Percentiles rank a stretch among this genome's conserved stretches.
Conservation (phyloP, 2,113 vertebrate genomes). For the Tylochromis polylepis region DNA sequence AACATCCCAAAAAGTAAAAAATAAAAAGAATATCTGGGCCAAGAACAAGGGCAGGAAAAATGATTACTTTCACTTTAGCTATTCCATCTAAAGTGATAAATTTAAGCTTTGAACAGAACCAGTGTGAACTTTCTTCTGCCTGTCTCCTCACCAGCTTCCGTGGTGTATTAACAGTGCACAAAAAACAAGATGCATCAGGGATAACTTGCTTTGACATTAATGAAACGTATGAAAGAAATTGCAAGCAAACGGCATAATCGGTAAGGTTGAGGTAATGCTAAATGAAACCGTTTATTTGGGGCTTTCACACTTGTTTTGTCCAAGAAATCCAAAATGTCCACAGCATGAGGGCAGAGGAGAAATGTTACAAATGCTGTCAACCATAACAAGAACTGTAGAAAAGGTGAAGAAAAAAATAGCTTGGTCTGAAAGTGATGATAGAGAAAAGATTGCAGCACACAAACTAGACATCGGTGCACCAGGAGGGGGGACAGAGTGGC, state of each 20-base stretch:
- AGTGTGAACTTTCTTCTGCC: neutral
- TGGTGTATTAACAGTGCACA: neutral
- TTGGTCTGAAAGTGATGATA: neutral
- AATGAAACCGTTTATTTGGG: neutral
- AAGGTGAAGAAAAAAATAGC: neutral
- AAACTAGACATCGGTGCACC: slow-evolving; percentile 5
- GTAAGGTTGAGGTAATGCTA: neutral
- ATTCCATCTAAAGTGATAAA: neutral
- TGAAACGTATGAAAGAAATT: neutral
- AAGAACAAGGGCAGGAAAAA: neutral
- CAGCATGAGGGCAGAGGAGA: neutral
- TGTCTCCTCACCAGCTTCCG: neutral
- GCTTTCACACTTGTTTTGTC: neutral
- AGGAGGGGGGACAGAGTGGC: neutral
- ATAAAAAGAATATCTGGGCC: neutral
- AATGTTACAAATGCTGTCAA: neutral
- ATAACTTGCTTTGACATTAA: neutral
- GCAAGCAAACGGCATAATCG: neutral
- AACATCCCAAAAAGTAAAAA: neutral
- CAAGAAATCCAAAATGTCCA: neutral
- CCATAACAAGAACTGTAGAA: neutral
- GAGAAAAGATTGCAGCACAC: neutral
- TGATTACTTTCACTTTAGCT: neutral
- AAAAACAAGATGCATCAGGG: neutral
- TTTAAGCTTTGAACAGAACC: neutral